A percentile compares a stretch with the other conserved stretches of the same genome.
Evolutionary conservation across 2,888 invertebrate species (phyloP).

Genomic region (Stenichneumon culpator): DNA sequence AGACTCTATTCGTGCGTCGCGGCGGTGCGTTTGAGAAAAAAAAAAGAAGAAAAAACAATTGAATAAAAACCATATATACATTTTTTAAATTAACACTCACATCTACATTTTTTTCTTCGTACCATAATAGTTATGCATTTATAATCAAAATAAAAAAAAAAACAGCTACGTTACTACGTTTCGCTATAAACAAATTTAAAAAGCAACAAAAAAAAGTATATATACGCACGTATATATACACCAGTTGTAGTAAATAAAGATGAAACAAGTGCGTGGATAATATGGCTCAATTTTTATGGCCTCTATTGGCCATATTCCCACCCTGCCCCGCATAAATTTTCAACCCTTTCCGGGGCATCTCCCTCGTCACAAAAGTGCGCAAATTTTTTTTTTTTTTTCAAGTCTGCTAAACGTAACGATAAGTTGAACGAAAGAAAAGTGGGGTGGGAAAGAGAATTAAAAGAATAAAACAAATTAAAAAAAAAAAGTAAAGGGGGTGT

Average conservation of each 20-base stretch:
- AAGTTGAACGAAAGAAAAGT: slow-evolving; percentile 1
- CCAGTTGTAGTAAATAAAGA: slow-evolving; percentile 6
- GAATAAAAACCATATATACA: not conserved
- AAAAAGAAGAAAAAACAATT: not conserved
- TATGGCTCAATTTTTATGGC: slow-evolving; percentile 53
- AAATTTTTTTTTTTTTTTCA: not conserved
- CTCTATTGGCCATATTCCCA: slow-evolving; percentile 35
- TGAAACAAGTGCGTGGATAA: slow-evolving; percentile 11
- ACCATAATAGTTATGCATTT: slow-evolving; percentile 10
- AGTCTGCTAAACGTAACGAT: not conserved
- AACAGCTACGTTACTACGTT: not conserved
- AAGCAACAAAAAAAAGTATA: not conserved
- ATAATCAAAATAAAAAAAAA: not conserved
- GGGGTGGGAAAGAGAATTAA: not conserved
- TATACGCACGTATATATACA: slow-evolving; percentile 5
- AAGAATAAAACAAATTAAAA: slow-evolving; percentile 23
- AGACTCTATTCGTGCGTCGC: slow-evolving; percentile 58
- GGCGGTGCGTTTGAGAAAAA: slow-evolving; percentile 57
- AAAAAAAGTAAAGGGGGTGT: not conserved
- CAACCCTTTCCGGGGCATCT: not conserved
- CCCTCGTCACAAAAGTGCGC: not conserved
- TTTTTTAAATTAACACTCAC: not conserved
- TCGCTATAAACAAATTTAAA: slow-evolving; percentile 17
- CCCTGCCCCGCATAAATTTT: slow-evolving; percentile 20
- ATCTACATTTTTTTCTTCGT: slow-evolving; percentile 3